Percentiles rank a stretch among this genome's conserved stretches.
Evolutionary conservation across 2,113 vertebrate genomes (phyloP).

Genomic region (Ctenodactylus gundi): DNA sequence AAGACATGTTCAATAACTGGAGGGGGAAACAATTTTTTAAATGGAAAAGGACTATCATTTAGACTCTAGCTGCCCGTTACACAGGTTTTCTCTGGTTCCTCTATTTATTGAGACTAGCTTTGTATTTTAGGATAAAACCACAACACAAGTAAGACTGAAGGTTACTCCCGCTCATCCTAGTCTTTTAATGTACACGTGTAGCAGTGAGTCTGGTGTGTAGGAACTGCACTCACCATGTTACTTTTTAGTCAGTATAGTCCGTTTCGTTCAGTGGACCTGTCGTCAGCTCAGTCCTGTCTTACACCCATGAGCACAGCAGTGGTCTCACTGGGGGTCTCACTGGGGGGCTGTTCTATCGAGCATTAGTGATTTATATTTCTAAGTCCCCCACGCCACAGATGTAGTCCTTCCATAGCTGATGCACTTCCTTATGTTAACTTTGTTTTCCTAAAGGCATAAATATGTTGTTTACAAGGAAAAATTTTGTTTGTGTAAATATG

Average conservation of each 20-base stretch:
- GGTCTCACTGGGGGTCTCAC: constrained; percentile 24
- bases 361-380: constrained; percentile 66
- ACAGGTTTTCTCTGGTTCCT: background rate
- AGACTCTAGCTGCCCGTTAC: constrained; percentile 27
- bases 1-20: constrained; percentile 43
- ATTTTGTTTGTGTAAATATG: constrained; percentile 80
- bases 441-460: constrained; percentile 81
- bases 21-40: background rate
- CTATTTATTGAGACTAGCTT: constrained; percentile 37
- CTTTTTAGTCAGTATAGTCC: background rate
- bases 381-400: constrained; percentile 82
- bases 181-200: constrained; percentile 9
- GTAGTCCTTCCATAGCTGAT: constrained; percentile 76
- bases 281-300: constrained; percentile 1
- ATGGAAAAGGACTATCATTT: constrained; percentile 61
- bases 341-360: constrained; percentile 50
- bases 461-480: constrained; percentile 82
- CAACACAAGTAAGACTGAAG: constrained; percentile 18
- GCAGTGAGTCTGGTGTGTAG: constrained; percentile 24
- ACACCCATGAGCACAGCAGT: background rate
- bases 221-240: constrained; percentile 8
- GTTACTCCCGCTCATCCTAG: constrained; percentile 17
- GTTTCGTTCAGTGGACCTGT: constrained; percentile 40
- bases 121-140: constrained; percentile 43
- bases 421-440: constrained; percentile 82